Base-by-base conservation (phyloP, 2,888 invertebrate genomes). In the Helleia helle region DNA sequence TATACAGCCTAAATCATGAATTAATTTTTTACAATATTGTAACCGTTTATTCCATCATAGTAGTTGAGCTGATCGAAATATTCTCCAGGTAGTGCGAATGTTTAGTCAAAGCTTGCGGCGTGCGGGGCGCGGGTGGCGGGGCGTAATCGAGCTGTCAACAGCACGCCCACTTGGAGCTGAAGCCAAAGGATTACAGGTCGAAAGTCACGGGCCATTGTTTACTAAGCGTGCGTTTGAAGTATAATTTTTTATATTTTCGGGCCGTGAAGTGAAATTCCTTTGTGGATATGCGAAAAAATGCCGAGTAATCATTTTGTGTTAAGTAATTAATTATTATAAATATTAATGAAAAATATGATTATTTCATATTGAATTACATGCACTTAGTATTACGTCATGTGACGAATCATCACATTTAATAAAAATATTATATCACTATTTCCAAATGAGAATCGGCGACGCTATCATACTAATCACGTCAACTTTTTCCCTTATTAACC, bases 121-220 rank as follows among this genome's bases (percentile, higher is more conserved):
- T 27, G 41, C 38, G 27, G 34, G n/a, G 40, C 15, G 26, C 42
- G 29, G 28, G 36, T 52, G 44, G 51, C 53, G 43, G 40, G 48
- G 48, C 49, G 58, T 69, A 65, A 68, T 65, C 56, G 70, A 63
- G 47, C 56, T 66, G 70, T 65, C 68, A 61, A 13, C 28, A 17
- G 46, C 66, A 65, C 47, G 41, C 50, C 47, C 44, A n/a, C 45
- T 46, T 43, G 44, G 46, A 31, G 38, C 34, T 38, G 44, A 43
- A 49, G 45, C 47, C 47, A 46, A 48, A 47, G 50, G 50, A 47
- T 48, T 50, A 48, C 50, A 50, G 51, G 50, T 50, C 42, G 41
- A 28, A 36, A 31, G 46, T 24, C 18, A 28, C 22, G 15, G 17
- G 36, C 14, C 37, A 26, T 22, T 36, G 41, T 38, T 27, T 36